Evolutionary conservation across 2,797 vertebrate species (phyloP).

Genomic region (Synanceia verrucosa): DNA sequence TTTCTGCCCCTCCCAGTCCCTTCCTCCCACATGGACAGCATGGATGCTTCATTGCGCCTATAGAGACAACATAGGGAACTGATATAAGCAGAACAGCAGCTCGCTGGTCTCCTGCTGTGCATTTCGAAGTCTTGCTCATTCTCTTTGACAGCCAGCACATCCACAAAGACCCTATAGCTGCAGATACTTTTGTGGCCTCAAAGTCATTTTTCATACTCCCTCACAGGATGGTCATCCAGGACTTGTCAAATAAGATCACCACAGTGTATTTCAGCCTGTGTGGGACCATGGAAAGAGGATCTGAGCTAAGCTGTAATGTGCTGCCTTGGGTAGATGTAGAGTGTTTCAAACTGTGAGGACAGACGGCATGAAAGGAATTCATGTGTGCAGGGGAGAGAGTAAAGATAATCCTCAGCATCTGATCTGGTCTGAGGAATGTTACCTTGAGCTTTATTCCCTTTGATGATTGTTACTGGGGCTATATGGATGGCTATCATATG

Average conservation of each 20-base stretch:
- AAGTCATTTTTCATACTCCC: slow-evolving; percentile 54
- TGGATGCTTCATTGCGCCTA: slow-evolving; percentile 36
- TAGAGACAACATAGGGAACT: slow-evolving; percentile 36
- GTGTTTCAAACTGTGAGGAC: slow-evolving; percentile 51
- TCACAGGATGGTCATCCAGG: slow-evolving; percentile 64
- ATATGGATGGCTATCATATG: neutral
- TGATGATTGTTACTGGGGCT: slow-evolving; percentile 49
- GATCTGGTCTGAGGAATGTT: slow-evolving; percentile 25
- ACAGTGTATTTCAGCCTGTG: slow-evolving; percentile 45
- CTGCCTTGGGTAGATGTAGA: slow-evolving; percentile 56
- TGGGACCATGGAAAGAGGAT: slow-evolving; percentile 52
- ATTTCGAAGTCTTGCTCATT: slow-evolving; percentile 27
- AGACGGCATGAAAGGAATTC: slow-evolving; percentile 44
- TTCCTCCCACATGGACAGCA: slow-evolving; percentile 8
- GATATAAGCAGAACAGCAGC: slow-evolving; percentile 31
- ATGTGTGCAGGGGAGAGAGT: slow-evolving; percentile 31
- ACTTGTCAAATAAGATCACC: slow-evolving; percentile 71
- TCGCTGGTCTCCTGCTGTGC: slow-evolving; percentile 33
- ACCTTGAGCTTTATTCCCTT: slow-evolving; percentile 36
- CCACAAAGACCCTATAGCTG: slow-evolving; percentile 47
- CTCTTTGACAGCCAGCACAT: slow-evolving; percentile 42
- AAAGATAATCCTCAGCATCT: slow-evolving; percentile 46
- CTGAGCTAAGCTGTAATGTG: slow-evolving; percentile 53
- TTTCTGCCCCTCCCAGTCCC: slow-evolving; percentile 4
- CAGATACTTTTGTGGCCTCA: slow-evolving; percentile 40